phyloP scores from a whole-genome alignment of 2,113 vertebrate genomes.

The Labrus mixtus region DNA sequence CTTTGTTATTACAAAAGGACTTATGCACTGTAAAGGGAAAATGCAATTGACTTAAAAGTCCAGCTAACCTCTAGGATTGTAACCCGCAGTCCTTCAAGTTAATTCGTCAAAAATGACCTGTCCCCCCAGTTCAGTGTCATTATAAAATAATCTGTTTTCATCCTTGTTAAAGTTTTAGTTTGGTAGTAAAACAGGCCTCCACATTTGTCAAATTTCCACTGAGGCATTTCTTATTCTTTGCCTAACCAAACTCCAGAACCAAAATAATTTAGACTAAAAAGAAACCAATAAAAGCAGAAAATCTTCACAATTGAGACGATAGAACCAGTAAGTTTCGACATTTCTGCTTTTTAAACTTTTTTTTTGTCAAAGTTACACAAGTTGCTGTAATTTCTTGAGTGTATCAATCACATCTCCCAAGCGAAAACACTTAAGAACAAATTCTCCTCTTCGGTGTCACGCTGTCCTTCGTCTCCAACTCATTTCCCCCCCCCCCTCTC shows the following conservation, averaged over 20 bases:
- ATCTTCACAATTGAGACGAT: too few species aligned
- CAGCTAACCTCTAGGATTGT: too few species aligned
- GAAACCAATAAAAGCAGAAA: not conserved
- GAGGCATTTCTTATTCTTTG: not conserved
- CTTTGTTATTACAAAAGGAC: too few species aligned
- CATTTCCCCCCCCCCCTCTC: not conserved
- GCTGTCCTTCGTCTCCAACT: constrained; percentile 15
- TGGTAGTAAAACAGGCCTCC: too few species aligned
- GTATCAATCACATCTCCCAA: constrained; percentile 24
- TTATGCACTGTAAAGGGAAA: too few species aligned
- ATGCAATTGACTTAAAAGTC: too few species aligned
- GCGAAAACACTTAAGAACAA: constrained; percentile 11
- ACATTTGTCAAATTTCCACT: too few species aligned
- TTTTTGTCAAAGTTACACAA: not conserved
- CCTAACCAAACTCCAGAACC: not conserved
- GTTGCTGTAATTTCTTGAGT: not conserved
- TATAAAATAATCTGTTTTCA: too few species aligned
- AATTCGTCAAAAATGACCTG: too few species aligned
- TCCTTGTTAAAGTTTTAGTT: too few species aligned
- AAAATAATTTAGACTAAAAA: not conserved
- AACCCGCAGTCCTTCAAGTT: too few species aligned
- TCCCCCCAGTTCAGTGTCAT: too few species aligned
- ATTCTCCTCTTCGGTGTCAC: constrained; percentile 31
- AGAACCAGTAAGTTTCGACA: not conserved
- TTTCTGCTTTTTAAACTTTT: not conserved